Base-by-base conservation (phyloP, 2,113 vertebrate genomes). In the Crotalus helleri region DNA sequence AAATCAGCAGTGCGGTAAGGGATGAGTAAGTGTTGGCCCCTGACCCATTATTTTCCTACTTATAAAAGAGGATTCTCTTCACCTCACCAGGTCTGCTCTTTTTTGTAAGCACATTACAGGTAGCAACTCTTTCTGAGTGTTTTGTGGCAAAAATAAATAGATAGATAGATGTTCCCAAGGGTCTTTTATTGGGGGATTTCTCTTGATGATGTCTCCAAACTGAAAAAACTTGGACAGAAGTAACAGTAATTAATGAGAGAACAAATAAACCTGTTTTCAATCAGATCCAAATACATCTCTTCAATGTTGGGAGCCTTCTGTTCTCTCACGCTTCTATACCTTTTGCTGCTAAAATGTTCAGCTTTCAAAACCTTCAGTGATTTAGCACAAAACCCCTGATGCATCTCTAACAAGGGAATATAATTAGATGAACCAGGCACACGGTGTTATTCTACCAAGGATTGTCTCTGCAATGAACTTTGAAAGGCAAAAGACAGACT, bases 401-500 rank as follows among this genome's bases (percentile, higher is more conserved):
- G 92, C 92, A 96, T 94, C 92, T 92, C 54, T 96, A 95, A 96
- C 93, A 92, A 93, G 95, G 89, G 51, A 96, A 89, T 93, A 94
- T 94, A 95, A 96, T 95, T 92, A 94, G 92, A 94, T 91, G 96
- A 96, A 95, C 92, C 91, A 94, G 92, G 93, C 94, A 86, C 21
- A 92, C 88, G 94, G 69, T 0, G 0, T 87, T 39, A 39, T 93
- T 94, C 87, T 1, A 12, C 85, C 90, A 94, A 95, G 92, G 85
- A 93, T 39, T 91, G 90, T 85, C 59, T 94, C 95, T 64, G 74
- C 94, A 91, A 93, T 86, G 94, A 95, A 95, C 90, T 95, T 95
- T 92, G 94, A 95, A 97, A 95, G 94, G 96, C 93, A 94, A 87
- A 94, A 96, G 61, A 94, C 51, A 92, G 95, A 95, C 51, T 95